Percentiles rank a stretch among this genome's conserved stretches.
Evolutionary conservation across 2,113 vertebrate genomes (phyloP).

Genomic region (Gnathonemus longibarbis): DNA sequence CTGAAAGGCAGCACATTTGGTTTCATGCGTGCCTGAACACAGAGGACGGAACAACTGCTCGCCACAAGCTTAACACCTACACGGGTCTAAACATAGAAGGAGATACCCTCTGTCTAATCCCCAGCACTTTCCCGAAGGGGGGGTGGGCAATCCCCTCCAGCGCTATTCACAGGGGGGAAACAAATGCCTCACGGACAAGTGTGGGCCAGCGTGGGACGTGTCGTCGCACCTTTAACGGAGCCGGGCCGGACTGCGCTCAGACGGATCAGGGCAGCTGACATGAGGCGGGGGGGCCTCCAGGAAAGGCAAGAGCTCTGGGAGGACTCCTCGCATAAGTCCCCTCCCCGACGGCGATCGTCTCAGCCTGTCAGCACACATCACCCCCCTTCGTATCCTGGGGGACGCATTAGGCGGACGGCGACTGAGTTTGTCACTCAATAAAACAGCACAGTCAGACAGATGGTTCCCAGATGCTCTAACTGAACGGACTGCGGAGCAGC

Average conservation of each 20-base stretch:
- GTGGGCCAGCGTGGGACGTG: neutral
- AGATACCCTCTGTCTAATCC: neutral
- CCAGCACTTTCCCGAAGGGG: neutral
- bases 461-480: slow-evolving; percentile 47
- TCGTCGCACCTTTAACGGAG: neutral
- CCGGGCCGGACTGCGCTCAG: neutral
- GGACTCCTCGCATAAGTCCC: neutral
- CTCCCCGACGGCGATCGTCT: slow-evolving; percentile 10
- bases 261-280: slow-evolving; percentile 11
- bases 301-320: neutral
- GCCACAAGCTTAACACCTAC: neutral
- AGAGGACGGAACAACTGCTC: neutral
- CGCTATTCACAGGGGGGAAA: neutral
- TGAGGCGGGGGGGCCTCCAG: neutral
- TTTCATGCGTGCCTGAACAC: neutral
- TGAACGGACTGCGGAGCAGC: neutral
- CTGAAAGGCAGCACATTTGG: neutral
- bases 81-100: neutral
- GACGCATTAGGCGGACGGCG: slow-evolving; percentile 32
- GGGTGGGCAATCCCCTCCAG: neutral
- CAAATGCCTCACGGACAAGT: neutral
- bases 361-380: slow-evolving; percentile 19
- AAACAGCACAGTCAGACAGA: slow-evolving; percentile 54
- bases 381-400: neutral
- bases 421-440: slow-evolving; percentile 62